Evolutionary conservation across 2,113 vertebrate genomes (phyloP).

Genomic region (Cricetomys ansorgei): DNA sequence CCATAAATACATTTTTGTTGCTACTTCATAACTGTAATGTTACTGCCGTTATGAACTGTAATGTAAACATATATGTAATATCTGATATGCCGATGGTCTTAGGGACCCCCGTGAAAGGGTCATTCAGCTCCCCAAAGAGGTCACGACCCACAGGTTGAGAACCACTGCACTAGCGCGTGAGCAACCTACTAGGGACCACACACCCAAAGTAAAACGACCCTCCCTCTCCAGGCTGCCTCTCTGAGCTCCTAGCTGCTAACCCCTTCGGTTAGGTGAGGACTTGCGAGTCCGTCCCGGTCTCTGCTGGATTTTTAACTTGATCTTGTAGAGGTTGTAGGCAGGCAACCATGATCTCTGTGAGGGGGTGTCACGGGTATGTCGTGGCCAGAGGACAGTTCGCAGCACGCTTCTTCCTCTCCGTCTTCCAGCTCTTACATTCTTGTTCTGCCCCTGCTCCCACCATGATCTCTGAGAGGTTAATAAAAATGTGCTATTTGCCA

Average conservation of each 20-base stretch:
- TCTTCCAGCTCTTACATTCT: not conserved
- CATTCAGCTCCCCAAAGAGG: too few species aligned
- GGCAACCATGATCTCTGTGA: not conserved
- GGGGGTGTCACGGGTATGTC: not conserved
- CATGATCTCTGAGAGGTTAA: not conserved
- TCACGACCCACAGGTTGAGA: too few species aligned
- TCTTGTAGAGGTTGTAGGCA: too few species aligned
- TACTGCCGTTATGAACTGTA: too few species aligned
- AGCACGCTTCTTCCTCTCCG: not conserved
- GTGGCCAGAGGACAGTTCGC: not conserved
- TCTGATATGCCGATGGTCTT: too few species aligned
- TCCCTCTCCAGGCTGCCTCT: too few species aligned
- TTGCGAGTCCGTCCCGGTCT: not conserved
- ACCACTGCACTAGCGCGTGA: too few species aligned
- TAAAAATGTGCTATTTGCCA: not conserved
- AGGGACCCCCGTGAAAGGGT: too few species aligned
- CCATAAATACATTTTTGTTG: too few species aligned
- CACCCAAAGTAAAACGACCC: not conserved
- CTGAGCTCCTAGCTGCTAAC: not conserved
- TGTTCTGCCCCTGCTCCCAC: not conserved
- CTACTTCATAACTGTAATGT: too few species aligned
- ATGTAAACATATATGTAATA: too few species aligned
- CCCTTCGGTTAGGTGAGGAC: not conserved
- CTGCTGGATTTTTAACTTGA: not conserved
- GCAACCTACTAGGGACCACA: not conserved